Conservation (phyloP, 1,140 invertebrate species). For the Brachionus asplanchnoidis region DNA sequence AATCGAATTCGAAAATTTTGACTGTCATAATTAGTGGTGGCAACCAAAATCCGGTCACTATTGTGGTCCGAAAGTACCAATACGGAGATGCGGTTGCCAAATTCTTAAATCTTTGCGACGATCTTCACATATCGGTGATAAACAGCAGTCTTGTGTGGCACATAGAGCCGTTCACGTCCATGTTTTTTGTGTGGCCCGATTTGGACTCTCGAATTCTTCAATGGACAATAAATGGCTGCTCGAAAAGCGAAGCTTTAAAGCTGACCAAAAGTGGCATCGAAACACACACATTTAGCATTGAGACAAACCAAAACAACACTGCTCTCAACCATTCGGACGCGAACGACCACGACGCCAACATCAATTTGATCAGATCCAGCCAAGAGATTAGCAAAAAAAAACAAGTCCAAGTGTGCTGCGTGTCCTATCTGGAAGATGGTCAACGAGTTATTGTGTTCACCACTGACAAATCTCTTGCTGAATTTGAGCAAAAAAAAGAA, state of each 20-base stretch:
- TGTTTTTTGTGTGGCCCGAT: constrained; percentile 37
- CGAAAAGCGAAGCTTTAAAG: neutral
- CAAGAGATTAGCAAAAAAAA: neutral
- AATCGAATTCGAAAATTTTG: neutral
- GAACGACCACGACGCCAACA: neutral
- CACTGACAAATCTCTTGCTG: constrained; percentile 70
- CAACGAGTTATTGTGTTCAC: constrained; percentile 75
- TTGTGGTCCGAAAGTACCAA: constrained; percentile 14
- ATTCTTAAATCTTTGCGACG: constrained; percentile 34
- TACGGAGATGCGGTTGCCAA: constrained; percentile 33
- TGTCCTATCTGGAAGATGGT: constrained; percentile 69
- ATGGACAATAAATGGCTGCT: neutral
- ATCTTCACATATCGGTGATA: neutral
- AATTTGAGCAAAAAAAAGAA: constrained; percentile 65
- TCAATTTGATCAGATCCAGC: neutral
- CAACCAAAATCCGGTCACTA: constrained; percentile 29
- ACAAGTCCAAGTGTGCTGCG: constrained; percentile 70
- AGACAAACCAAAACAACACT: neutral
- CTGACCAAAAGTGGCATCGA: constrained; percentile 38
- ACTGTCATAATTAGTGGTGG: constrained; percentile 35
- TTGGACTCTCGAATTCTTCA: neutral
- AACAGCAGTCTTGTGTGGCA: neutral
- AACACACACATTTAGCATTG: neutral
- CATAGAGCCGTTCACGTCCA: neutral
- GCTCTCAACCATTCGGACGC: neutral